A percentile compares a stretch with the other conserved stretches of the same genome.
Evolutionary conservation across 2,797 vertebrate species (phyloP).

Genomic region (Malacoraja senta): DNA sequence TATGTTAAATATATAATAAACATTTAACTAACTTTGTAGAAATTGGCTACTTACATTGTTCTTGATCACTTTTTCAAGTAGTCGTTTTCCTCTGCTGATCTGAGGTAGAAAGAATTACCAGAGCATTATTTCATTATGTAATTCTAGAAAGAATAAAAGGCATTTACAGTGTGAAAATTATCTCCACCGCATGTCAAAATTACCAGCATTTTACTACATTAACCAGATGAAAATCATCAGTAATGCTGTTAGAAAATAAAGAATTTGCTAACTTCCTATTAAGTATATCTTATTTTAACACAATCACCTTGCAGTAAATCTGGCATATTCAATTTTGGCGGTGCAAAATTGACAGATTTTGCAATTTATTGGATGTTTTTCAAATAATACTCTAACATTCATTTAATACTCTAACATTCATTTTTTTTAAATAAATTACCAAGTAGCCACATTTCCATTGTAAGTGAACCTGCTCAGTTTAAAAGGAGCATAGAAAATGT

Average conservation of each 20-base stretch:
- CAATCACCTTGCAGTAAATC: neutral
- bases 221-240: neutral
- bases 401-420: no score
- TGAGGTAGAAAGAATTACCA: conserved; percentile 48
- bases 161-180: neutral
- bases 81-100: conserved; percentile 73
- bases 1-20: neutral
- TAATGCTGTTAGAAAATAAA: neutral
- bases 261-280: neutral
- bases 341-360: no score
- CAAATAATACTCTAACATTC: no score
- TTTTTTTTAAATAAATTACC: no score
- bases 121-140: neutral
- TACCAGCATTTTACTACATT: neutral
- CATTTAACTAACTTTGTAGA: neutral
- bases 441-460: no score
- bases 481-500: no score
- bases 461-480: no score
- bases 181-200: neutral
- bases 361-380: no score
- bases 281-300: neutral
- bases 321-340: no score
- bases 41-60: conserved; percentile 60
- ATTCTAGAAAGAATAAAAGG: neutral
- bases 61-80: conserved; percentile 76